phyloP scores from a whole-genome alignment of 2,797 vertebrate genomes.

The Basileuterus tristriatus region DNA sequence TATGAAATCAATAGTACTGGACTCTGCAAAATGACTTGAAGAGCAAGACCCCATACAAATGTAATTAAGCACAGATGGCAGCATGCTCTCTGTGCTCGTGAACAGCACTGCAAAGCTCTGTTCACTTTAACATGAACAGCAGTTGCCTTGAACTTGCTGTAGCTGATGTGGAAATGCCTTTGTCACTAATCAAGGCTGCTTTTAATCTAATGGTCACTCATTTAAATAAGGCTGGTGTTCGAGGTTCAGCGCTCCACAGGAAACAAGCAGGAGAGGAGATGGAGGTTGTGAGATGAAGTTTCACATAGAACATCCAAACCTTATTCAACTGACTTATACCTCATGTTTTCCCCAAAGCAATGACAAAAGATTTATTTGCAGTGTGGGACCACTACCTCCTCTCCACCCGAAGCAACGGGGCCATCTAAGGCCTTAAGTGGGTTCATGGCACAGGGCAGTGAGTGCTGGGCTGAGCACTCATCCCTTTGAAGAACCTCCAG shows the following conservation, averaged over 20 bases:
- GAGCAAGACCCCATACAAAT: constrained; percentile 36
- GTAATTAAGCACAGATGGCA: constrained; percentile 46
- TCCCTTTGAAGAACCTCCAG: neutral
- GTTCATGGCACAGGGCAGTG: neutral
- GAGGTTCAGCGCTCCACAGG: neutral
- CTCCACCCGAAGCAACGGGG: accelerated
- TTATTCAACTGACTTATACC: neutral
- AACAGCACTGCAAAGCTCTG: neutral
- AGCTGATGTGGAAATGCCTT: constrained; percentile 8
- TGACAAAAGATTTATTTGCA: neutral
- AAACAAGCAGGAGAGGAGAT: neutral
- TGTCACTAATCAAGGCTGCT: constrained; percentile 3
- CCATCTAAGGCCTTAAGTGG: neutral
- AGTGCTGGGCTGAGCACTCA: neutral
- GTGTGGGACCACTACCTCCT: neutral
- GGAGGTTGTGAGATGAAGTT: neutral
- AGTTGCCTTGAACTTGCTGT: constrained; percentile 42
- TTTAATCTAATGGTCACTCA: neutral
- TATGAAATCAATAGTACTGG: constrained; percentile 48
- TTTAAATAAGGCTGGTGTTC: neutral
- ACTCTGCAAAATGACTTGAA: constrained; percentile 40
- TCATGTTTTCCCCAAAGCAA: neutral
- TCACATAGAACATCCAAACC: accelerated
- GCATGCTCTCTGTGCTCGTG: neutral
- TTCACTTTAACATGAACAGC: neutral